Evolutionary conservation across 2,888 invertebrate species (phyloP).

Genomic region (Lumbricus terrestris): DNA sequence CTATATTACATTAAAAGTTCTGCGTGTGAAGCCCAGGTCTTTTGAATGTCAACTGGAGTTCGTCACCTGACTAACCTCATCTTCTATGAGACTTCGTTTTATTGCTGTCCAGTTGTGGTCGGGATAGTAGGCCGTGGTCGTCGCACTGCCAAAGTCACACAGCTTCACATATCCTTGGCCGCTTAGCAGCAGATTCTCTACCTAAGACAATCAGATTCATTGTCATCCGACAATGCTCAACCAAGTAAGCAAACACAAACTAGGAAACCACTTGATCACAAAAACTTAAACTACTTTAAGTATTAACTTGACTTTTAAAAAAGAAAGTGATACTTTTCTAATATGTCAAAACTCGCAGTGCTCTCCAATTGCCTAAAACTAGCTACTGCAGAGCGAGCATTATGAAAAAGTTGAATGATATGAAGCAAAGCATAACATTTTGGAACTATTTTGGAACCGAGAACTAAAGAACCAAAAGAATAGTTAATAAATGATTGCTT

Average conservation of each 20-base stretch:
- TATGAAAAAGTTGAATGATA: not conserved
- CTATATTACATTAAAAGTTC: slow-evolving; percentile 3
- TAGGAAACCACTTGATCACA: not conserved
- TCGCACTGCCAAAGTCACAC: slow-evolving; percentile 96
- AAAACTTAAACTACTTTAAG: not conserved
- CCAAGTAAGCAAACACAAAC: not conserved
- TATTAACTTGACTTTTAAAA: too few species aligned
- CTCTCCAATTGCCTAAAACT: not conserved
- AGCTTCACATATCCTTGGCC: slow-evolving; percentile 82
- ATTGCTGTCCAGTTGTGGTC: slow-evolving; percentile 89
- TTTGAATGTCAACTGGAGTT: not conserved
- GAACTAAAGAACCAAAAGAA: not conserved
- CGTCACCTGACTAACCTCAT: slow-evolving; percentile 73
- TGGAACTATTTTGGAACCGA: not conserved
- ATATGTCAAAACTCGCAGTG: not conserved
- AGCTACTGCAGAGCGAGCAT: not conserved
- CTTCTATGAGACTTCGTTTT: slow-evolving; percentile 85
- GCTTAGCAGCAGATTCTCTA: slow-evolving; percentile 89
- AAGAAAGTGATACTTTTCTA: too few species aligned
- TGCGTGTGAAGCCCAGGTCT: not conserved
- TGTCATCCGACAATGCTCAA: not conserved
- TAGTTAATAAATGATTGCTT: not conserved
- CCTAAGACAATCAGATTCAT: slow-evolving; percentile 57
- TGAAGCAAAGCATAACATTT: not conserved
- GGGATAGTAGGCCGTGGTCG: slow-evolving; percentile 75